phyloP scores from a whole-genome alignment of 2,797 vertebrate genomes.

The Enteromius radiatus region DNA sequence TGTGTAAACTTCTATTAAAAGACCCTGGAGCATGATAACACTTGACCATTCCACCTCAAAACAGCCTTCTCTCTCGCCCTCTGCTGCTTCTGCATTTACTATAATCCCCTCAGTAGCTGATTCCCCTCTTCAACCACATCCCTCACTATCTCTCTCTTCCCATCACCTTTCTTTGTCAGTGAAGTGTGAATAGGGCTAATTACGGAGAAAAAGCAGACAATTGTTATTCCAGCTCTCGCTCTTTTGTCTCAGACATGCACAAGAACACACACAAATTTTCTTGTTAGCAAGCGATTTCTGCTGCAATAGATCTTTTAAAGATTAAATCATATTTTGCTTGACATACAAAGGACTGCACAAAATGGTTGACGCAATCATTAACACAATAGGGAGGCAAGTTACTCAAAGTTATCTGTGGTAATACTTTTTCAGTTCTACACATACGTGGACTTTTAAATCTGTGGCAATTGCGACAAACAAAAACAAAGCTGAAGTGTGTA shows the following conservation, averaged over 20 bases:
- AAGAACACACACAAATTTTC: background rate
- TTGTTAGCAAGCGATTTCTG: slow-evolving; percentile 22
- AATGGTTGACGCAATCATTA: background rate
- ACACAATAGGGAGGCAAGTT: slow-evolving; percentile 27
- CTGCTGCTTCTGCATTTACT: slow-evolving; percentile 22
- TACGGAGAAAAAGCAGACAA: slow-evolving; percentile 55
- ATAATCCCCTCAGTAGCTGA: slow-evolving; percentile 25
- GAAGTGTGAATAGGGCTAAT: slow-evolving; percentile 67
- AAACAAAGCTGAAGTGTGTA: slow-evolving; percentile 15
- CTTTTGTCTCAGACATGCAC: background rate
- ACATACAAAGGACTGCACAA: slow-evolving; percentile 34
- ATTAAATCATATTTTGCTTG: slow-evolving; percentile 23
- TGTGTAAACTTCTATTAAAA: slow-evolving; percentile 62
- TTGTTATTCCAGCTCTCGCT: slow-evolving; percentile 53
- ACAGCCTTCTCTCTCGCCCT: slow-evolving; percentile 29
- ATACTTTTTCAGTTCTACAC: slow-evolving; percentile 25
- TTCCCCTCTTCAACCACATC: slow-evolving; percentile 21
- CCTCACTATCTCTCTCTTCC: slow-evolving; percentile 32
- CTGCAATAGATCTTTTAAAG: slow-evolving; percentile 32
- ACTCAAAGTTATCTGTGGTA: slow-evolving; percentile 27
- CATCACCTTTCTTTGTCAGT: slow-evolving; percentile 41
- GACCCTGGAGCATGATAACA: slow-evolving; percentile 56
- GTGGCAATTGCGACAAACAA: background rate
- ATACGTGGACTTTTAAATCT: background rate
- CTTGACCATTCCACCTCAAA: slow-evolving; percentile 43